Percentiles rank a stretch among this genome's conserved stretches.
These are phyloP conservation scores for Ceratothoa steindachneri DNA, from an alignment of 2,888 invertebrate species.

Conservation along the genomic window DNA sequence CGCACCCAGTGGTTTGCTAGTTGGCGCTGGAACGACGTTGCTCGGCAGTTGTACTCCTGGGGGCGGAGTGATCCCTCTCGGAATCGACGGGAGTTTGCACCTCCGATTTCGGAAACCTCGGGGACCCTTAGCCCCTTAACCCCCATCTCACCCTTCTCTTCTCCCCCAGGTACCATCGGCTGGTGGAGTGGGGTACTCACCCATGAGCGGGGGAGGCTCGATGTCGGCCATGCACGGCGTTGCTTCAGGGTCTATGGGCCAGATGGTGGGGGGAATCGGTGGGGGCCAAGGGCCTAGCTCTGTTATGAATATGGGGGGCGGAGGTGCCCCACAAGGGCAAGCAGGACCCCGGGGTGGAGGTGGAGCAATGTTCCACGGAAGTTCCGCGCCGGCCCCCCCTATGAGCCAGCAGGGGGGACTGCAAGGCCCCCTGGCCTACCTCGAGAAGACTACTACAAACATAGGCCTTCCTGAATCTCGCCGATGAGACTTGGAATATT, in stretches of 20 bases:
- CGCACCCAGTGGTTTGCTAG: background rate
- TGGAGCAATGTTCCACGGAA: conserved; percentile 19
- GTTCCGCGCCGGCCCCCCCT: background rate
- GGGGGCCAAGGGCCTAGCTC: conserved; percentile 11
- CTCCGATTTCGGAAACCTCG: conserved; percentile 7
- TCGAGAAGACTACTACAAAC: conserved; percentile 86
- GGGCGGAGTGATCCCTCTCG: background rate
- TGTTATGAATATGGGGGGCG: conserved; percentile 5
- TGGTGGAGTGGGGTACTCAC: conserved; percentile 32
- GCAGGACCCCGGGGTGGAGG: background rate
- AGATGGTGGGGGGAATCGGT: background rate
- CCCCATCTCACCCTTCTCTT: conserved; percentile 26
- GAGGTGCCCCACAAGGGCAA: too few relatives aligned
- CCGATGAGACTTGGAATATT: background rate
- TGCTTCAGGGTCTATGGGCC: conserved; percentile 49
- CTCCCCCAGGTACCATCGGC: too few relatives aligned
- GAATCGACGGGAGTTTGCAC: background rate
- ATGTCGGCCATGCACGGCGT: conserved; percentile 49
- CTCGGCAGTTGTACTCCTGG: background rate
- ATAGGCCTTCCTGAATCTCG: conserved; percentile 60
- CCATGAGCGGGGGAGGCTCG: conserved; percentile 14
- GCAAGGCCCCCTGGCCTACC: conserved; percentile 77
- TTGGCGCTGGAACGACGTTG: conserved; percentile 1
- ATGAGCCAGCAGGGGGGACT: conserved; percentile 57
- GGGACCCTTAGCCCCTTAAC: conserved; percentile 16